Percentiles rank a stretch among this genome's conserved stretches.
Evolutionary conservation across 2,888 invertebrate species (phyloP).

Genomic region (Timema cristinae): DNA sequence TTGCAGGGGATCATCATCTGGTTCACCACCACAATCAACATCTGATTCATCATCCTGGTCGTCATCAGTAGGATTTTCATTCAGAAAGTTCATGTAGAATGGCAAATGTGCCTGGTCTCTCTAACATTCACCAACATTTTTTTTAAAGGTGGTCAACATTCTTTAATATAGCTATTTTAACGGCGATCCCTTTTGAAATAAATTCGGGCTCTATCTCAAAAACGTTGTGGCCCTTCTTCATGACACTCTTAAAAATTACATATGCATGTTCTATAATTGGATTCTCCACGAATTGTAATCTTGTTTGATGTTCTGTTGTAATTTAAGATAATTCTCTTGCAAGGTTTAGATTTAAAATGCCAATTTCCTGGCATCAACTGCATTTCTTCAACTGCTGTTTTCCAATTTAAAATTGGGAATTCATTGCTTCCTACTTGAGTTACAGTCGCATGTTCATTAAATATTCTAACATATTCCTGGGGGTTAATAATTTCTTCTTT

Average conservation of each 20-base stretch:
- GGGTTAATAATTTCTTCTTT: not conserved
- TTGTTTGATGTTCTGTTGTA: slow-evolving; percentile 1
- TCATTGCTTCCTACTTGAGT: not conserved
- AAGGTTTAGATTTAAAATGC: not conserved
- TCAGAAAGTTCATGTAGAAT: no score
- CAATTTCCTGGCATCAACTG: no score
- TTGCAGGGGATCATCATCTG: no score
- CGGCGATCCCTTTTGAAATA: not conserved
- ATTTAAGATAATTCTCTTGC: not conserved
- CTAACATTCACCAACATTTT: no score
- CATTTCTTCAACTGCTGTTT: no score
- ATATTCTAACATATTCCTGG: not conserved
- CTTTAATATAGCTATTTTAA: not conserved
- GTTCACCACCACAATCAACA: no score
- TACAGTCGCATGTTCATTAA: not conserved
- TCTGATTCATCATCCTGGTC: no score
- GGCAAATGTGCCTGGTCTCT: no score
- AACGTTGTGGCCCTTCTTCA: not conserved
- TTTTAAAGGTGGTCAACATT: no score
- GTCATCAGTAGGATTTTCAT: no score
- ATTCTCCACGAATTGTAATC: not conserved
- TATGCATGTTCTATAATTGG: not conserved
- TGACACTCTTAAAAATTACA: not conserved
- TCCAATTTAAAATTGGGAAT: not conserved
- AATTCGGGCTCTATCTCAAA: not conserved